phyloP scores from a whole-genome alignment of 2,888 invertebrate genomes.

The Diplazon laetatorius region DNA sequence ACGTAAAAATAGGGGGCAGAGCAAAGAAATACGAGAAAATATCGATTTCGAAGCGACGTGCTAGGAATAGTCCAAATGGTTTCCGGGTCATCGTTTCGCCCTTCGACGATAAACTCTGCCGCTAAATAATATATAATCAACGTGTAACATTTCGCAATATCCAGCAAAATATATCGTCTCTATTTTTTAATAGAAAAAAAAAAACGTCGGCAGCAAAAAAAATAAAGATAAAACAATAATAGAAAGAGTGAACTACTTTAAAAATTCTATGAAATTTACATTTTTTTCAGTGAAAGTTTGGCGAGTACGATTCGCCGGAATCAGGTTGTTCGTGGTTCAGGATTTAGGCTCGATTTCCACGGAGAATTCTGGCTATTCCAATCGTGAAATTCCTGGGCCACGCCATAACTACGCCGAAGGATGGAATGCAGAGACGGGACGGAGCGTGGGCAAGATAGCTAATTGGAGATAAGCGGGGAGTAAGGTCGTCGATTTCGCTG shows the following conservation, averaged over 20 bases:
- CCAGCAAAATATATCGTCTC: neutral
- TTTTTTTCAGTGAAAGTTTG: too few species aligned
- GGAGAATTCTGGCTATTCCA: slow-evolving; percentile 79
- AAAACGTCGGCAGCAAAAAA: neutral
- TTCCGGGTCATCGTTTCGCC: neutral
- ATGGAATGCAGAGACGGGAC: slow-evolving; percentile 66
- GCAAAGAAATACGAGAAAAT: neutral
- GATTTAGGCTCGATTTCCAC: slow-evolving; percentile 62
- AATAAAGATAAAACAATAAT: too few species aligned
- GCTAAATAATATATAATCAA: neutral
- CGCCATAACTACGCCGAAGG: slow-evolving; percentile 71
- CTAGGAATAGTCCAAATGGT: neutral
- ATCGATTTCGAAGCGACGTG: slow-evolving; percentile 5
- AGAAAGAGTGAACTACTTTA: too few species aligned
- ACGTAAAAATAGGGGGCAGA: neutral
- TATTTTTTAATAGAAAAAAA: neutral
- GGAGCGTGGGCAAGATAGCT: neutral
- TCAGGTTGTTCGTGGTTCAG: slow-evolving; percentile 24
- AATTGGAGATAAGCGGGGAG: slow-evolving; percentile 34
- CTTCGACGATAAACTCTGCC: neutral
- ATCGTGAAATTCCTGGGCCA: slow-evolving; percentile 80
- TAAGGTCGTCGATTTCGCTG: slow-evolving; percentile 54
- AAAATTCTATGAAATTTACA: too few species aligned
- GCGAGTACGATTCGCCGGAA: slow-evolving; percentile 34
- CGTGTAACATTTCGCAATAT: neutral